Base-by-base conservation (phyloP, 2,113 vertebrate genomes). In the Romanogobio albipinnatus region DNA sequence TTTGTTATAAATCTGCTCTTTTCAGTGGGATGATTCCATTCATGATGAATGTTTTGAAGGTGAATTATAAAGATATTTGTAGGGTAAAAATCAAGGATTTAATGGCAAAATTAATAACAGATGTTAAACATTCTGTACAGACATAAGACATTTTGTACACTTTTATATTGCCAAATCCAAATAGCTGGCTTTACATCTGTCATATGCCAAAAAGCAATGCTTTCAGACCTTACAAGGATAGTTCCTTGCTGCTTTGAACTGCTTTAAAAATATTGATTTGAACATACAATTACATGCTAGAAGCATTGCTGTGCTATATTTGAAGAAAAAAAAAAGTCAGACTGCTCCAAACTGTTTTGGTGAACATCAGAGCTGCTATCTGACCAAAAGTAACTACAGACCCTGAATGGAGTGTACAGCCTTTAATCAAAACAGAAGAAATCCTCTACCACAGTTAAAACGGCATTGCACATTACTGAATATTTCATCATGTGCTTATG, bases 41-140 rank as follows among this genome's bases (percentile, higher is more conserved):
- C 36, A 45, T 15, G 11, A 15, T 61, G 51, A 58, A 77, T 77
- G 29, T 39, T 58, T 56, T 33, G 26, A 53, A 43, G 22, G 19
- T 71, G 36, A 71, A 71, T 43, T 11, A 43, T n/a, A 43, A 70
- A 71, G 68, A 43, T 11, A 78, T 78, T 78, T 59, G 53, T 6
- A 43, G 19, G 33, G 11, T 24, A 61, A 39, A 14, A 61, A 78
- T 61, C 13, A 58, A 36, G 4, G 15, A 56, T 45, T 58, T 61
- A 61, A 78, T 24, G 10, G 22, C 59, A 0, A 15, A 59, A 78
- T 78, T 43, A 11, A 39, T 0, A 77, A 58, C 75, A 59, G 33
- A 59, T 78, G 76, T 78, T 71, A 10, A 71, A 71, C 33, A 11
- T 43, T 71, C 10, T 43, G 19, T 61, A 11, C 10, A 61, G 11